Evolutionary conservation across 2,113 vertebrate genomes (phyloP), one percentile per base, ranked within the genome.

Genomic region (Eubucco bourcierii): DNA sequence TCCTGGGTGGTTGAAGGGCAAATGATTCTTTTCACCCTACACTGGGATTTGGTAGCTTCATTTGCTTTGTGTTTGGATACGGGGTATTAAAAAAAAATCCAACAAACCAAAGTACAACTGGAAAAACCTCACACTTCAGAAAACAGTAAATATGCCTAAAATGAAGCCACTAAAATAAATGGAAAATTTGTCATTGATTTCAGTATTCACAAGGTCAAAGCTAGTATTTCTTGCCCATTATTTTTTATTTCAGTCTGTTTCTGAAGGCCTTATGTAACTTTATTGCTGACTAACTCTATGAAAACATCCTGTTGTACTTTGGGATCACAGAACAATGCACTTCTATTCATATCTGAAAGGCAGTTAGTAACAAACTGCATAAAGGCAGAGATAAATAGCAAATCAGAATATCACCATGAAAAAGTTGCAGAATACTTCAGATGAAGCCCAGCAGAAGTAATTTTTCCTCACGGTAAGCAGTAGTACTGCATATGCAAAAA

Each of bases 31-130:
- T 75, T 11, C 66, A 52, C 23, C 9, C 39, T 82, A 29, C 24
- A 56, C 15, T 31, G 24, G 79, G 64, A 59, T 73, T 31, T 72
- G 37, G 50, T 90, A 14, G 7, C 79, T 84, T 64, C 24, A n/a
- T 81, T 77, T 88, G 10, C 27, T 82, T 73, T 82, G 74, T 68
- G 8, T 86, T 82, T 47, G 15, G 20, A 33, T 46, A 41, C 76
- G 7, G 8, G 33, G 4, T 0, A n/a, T 15, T 4, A 20, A 2
- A 16, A 7, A 18, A 13, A 5, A 33, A 41, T 44, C 28, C 16
- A 34, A 46, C 15, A 46, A 17, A 46, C 64, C 16, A 6, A 27
- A 8, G 9, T 34, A 16, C 11, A 28, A 50, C 76, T 89, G 46
- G 20, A 82, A 67, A 61, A 15, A 24, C 50, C 20, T 85, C 6